Evolutionary conservation across 2,888 invertebrate genomes (phyloP).

Genomic region (Melanargia galathea): DNA sequence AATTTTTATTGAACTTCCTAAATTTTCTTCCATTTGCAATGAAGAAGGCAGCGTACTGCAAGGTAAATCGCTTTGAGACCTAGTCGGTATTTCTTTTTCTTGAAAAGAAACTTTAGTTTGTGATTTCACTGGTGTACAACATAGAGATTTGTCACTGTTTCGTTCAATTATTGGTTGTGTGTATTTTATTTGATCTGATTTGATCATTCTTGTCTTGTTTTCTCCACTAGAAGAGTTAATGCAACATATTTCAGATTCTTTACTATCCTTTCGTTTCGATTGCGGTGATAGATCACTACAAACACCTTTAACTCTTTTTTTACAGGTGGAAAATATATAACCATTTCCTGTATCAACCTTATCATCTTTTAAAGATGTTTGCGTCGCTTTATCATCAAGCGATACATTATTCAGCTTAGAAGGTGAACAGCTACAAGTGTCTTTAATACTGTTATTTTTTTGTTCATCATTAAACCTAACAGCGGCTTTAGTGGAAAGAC

Average conservation of each 20-base stretch:
- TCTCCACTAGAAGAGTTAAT: not conserved
- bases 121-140: not conserved
- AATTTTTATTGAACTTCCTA: constrained; percentile 1
- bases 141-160: not conserved
- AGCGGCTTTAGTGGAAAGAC: not conserved
- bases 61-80: not conserved
- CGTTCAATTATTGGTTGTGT: not conserved
- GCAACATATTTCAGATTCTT: not conserved
- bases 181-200: constrained; percentile 1
- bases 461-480: not conserved
- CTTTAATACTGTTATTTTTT: not conserved
- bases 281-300: not conserved
- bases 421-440: not conserved
- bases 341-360: not conserved
- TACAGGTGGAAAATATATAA: constrained; percentile 10
- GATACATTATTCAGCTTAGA: not conserved
- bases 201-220: not conserved
- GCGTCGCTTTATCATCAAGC: not conserved
- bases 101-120: constrained; percentile 14
- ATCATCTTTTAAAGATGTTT: not conserved
- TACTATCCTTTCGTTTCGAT: not conserved
- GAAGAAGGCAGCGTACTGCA: not conserved
- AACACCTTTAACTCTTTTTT: constrained; percentile 1
- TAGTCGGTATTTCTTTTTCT: constrained; percentile 2
- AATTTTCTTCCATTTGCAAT: not conserved